phyloP scores from a whole-genome alignment of 2,797 vertebrate species.

The Rhinogobio ventralis region DNA sequence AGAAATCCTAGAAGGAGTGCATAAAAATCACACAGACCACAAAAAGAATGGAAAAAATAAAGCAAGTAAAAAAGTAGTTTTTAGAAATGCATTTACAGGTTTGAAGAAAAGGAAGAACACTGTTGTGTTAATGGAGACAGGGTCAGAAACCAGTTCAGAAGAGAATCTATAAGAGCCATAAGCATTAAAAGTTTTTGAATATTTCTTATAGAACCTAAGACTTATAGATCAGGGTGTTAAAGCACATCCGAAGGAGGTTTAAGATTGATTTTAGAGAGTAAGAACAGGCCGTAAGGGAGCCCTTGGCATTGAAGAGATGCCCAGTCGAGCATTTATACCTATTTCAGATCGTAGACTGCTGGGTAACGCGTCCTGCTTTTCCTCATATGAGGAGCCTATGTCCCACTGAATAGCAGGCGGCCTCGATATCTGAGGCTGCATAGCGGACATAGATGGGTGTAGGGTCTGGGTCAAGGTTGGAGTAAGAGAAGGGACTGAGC shows the following conservation, averaged over 20 bases:
- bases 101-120: background rate
- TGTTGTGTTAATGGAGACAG: background rate
- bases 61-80: background rate
- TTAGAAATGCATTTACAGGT: background rate
- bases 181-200: constrained; percentile 6
- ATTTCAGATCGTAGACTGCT: constrained; percentile 34
- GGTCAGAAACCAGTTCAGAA: background rate
- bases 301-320: constrained; percentile 22
- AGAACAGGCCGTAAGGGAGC: background rate
- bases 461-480: constrained; percentile 31
- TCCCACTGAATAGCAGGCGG: constrained; percentile 50
- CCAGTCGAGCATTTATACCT: constrained; percentile 45
- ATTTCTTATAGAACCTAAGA: background rate
- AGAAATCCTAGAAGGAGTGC: background rate
- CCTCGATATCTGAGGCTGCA: constrained; percentile 54
- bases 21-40: background rate
- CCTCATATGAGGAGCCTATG: constrained; percentile 52
- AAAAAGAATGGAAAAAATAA: background rate
- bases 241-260: background rate
- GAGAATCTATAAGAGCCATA: background rate
- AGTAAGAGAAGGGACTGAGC: constrained; percentile 43
- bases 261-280: constrained; percentile 17
- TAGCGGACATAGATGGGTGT: constrained; percentile 19
- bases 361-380: constrained; percentile 49
- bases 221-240: constrained; percentile 15